Evolutionary conservation across 2,797 vertebrate species (phyloP), one percentile per base, ranked within the genome.

Genomic region (Borostomias antarcticus): DNA sequence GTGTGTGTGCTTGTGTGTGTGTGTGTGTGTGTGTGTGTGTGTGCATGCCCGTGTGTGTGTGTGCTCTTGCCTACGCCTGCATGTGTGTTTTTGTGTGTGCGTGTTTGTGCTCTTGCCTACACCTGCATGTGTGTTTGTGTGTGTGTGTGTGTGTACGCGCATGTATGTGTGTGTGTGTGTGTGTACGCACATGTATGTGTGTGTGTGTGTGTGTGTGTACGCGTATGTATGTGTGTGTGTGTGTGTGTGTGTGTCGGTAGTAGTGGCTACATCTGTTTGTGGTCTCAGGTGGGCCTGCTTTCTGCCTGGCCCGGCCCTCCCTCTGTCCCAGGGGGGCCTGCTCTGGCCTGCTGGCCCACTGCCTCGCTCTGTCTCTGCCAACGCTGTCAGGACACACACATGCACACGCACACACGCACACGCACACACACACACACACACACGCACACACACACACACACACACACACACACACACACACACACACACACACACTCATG

Each of bases 171-270:
- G 7, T 33, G 54, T 57, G 19, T 35, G 5, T 21, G 32, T 58
- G 9, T 58, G n/a, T 58, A 19, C 10, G 3, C 33, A 30, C 35
- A n/a, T 37, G 56, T 35, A 5, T 37, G 32, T 35, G 56, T 35
- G 56, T 35, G 32, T 35, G 56, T 58, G 32, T 23, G 56, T 21
- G 30, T 37, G 56, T 8, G 29, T 35, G 56, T 23, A 8, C 35
- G 30, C 35, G 56, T 23, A 10, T 58, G 56, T 23, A n/a, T 40
- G 56, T 58, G 57, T 43, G 21, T 40, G 10, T 40, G 33, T 60
- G 59, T 48, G 43, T 48, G 25, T 29, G 40, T 47, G 37, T 15
- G 37, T 19, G 33, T 51, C 23, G 21, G 23, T 25, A 19, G 23
- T 3, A 21, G 48, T 19, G 19, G 48, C 21, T 19, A 21, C 48